A percentile compares a stretch with the other conserved stretches of the same genome.
These are phyloP conservation scores for Cheirogaleus major DNA, from an alignment of 2,797 vertebrate genomes.

Conservation along the genomic window DNA sequence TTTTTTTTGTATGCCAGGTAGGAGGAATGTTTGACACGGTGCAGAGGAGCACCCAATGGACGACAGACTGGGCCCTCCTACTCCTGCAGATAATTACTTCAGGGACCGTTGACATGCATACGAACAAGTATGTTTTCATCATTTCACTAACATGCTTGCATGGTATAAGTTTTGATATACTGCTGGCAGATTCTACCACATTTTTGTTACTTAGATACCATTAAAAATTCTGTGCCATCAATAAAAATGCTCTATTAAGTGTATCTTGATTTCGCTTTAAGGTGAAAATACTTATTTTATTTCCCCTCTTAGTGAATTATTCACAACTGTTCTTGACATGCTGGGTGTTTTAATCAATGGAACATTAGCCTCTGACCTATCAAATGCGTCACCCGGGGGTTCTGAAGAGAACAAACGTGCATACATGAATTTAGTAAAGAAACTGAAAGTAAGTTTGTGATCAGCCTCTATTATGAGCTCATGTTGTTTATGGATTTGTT, in stretches of 20 bases:
- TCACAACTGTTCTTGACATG: conserved; percentile 84
- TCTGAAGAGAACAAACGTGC: conserved; percentile 85
- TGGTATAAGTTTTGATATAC: background rate
- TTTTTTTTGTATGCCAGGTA: conserved; percentile 74
- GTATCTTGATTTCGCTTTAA: background rate
- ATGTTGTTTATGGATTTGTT: background rate
- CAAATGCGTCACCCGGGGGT: conserved; percentile 81
- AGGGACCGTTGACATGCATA: conserved; percentile 85
- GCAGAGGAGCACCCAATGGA: conserved; percentile 86
- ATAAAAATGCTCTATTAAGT: background rate
- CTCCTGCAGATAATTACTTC: conserved; percentile 86
- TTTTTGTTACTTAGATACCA: background rate
- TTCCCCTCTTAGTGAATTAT: conserved; percentile 79
- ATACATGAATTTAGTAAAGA: conserved; percentile 85
- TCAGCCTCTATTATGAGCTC: background rate
- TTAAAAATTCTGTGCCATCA: background rate
- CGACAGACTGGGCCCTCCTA: conserved; percentile 86
- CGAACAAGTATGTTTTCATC: conserved; percentile 75
- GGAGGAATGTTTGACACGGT: conserved; percentile 87
- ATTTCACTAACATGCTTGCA: accelerated
- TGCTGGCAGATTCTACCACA: background rate
- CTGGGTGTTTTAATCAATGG: conserved; percentile 86
- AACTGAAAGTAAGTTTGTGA: conserved; percentile 81
- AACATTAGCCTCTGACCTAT: conserved; percentile 81
- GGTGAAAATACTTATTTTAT: background rate